Conservation (phyloP, 2,888 invertebrate species). For the Platynereis dumerilii region DNA sequence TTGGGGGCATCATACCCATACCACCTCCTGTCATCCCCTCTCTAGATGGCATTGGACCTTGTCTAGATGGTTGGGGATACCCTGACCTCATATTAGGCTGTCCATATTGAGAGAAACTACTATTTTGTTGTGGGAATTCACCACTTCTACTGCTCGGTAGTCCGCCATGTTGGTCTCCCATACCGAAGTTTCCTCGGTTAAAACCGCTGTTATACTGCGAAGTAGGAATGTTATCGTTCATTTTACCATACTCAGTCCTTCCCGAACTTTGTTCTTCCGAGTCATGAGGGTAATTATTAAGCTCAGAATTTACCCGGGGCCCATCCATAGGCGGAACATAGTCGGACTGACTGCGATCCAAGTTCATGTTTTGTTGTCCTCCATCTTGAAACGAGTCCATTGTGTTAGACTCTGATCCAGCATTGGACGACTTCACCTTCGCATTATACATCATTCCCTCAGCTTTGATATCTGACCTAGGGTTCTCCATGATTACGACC, state of each 20-base stretch:
- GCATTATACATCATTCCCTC: conserved; percentile 41
- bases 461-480: conserved; percentile 33
- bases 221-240: conserved; percentile 50
- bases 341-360: conserved; percentile 45
- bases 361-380: conserved; percentile 52
- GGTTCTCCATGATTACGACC: conserved; percentile 44
- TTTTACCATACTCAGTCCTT: conserved; percentile 48
- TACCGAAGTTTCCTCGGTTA: conserved; percentile 45
- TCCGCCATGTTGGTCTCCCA: conserved; percentile 54
- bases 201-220: conserved; percentile 48
- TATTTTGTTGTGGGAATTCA: conserved; percentile 31
- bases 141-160: conserved; percentile 31
- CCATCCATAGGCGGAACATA: conserved; percentile 48
- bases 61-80: conserved; percentile 37
- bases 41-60: conserved; percentile 37
- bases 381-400: conserved; percentile 62
- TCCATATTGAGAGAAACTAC: conserved; percentile 42
- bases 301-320: conserved; percentile 52
- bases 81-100: conserved; percentile 48
- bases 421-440: conserved; percentile 47
- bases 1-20: conserved; percentile 47
- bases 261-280: conserved; percentile 47
- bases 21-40: conserved; percentile 45
- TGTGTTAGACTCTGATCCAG: conserved; percentile 49
- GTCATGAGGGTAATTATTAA: conserved; percentile 50